Conservation (phyloP, 1,140 invertebrate genomes). For the Plutomurus gul region DNA sequence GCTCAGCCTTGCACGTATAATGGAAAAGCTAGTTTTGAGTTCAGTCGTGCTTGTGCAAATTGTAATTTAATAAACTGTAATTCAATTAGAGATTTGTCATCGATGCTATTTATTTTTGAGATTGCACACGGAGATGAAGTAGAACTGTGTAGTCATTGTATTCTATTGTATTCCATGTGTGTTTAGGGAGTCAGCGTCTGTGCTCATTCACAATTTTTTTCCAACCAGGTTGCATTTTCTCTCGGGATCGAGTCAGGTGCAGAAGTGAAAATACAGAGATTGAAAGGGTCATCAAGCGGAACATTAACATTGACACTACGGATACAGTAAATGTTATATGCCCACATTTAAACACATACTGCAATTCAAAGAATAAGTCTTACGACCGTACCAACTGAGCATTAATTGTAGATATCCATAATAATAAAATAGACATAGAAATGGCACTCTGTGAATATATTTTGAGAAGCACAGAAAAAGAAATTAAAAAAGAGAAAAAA, state of each 20-base stretch:
- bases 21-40: neutral
- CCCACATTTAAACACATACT: too few relatives aligned
- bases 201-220: neutral
- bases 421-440: too few relatives aligned
- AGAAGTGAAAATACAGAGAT: constrained; percentile 23
- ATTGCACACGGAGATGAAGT: neutral
- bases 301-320: constrained; percentile 6
- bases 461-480: too few relatives aligned
- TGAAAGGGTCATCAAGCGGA: constrained; percentile 40
- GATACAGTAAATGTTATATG: neutral
- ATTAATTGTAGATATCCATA: too few relatives aligned
- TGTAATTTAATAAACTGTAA: constrained; percentile 18
- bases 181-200: neutral
- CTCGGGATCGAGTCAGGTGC: constrained; percentile 43
- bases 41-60: neutral
- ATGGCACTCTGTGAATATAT: too few relatives aligned
- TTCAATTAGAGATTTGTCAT: constrained; percentile 18
- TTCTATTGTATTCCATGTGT: neutral
- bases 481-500: neutral
- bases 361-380: too few relatives aligned
- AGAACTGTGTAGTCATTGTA: too few relatives aligned
- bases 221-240: constrained; percentile 32
- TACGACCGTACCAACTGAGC: too few relatives aligned
- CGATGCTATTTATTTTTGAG: constrained; percentile 1
- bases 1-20: too few relatives aligned